Evolutionary conservation across 1,140 invertebrate species (phyloP).

Genomic region (Ridgeia piscesae): DNA sequence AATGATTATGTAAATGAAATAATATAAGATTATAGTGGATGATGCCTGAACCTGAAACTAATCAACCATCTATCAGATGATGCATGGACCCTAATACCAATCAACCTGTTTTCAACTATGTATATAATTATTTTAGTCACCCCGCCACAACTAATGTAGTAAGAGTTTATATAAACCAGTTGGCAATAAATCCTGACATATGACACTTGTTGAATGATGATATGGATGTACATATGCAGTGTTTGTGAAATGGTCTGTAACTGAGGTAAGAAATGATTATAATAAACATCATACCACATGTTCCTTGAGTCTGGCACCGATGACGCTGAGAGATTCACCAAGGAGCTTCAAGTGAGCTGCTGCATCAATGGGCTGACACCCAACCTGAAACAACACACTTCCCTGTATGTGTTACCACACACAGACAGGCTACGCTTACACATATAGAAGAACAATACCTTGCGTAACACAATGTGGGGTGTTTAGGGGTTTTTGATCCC

Average conservation of each 20-base stretch:
- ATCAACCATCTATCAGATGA: conserved; percentile 75
- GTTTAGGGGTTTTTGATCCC: background rate
- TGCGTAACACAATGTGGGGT: background rate
- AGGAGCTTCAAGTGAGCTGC: conserved; percentile 90
- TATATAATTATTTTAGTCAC: too few relatives aligned
- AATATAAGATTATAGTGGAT: too few relatives aligned
- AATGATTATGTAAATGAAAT: too few relatives aligned
- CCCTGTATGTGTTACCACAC: too few relatives aligned
- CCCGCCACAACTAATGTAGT: too few relatives aligned
- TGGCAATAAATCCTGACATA: too few relatives aligned
- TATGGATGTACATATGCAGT: background rate
- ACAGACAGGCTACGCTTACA: background rate
- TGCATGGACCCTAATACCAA: conserved; percentile 76
- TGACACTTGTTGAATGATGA: too few relatives aligned
- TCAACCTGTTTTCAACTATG: too few relatives aligned
- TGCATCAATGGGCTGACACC: conserved; percentile 77
- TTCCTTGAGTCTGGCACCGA: conserved; percentile 88
- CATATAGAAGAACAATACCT: background rate
- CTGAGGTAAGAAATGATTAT: background rate
- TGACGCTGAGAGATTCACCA: conserved; percentile 89
- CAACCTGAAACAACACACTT: conserved; percentile 65
- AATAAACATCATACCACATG: conserved; percentile 69
- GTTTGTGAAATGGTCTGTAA: background rate
- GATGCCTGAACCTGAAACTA: background rate
- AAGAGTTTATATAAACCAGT: too few relatives aligned